Evolutionary conservation across 2,113 vertebrate genomes (phyloP), one percentile per base, ranked within the genome.

Genomic region (Prionailurus bengalensis): DNA sequence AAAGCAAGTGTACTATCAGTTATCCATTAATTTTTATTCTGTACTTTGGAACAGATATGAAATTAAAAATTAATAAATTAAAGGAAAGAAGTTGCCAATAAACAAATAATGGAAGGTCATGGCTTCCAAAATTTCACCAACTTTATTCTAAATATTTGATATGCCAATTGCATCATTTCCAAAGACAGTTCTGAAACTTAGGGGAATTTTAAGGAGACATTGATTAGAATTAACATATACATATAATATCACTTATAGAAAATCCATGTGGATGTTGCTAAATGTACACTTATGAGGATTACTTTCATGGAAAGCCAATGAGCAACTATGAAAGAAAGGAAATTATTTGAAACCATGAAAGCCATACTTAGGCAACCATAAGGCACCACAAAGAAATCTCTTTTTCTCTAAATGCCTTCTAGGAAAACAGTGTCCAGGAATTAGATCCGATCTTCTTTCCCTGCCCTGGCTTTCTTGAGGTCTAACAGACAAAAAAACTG

Each of bases 81-180:
- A 36, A 16, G 93, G 1, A 76, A 88, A 74, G 27, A 53, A 96
- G 31, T 85, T 93, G n/a, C 1, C 66, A 93, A 76, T 21, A 94
- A 39, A 19, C 36, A 96, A 27, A 68, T 51, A 55, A 53, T 71
- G 66, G 55, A 98, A 98, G 97, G 63, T 95, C 23, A 92, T 0
- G 92, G 12, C 14, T 83, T 45, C 21, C 45, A 23, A 42, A 94
- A 95, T 36, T 79, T 96, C 65, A 27, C 16, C 33, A 89, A 74
- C 6, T 16, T 91, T 36, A 89, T 86, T 96, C 29, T 92, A 94
- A 79, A 81, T 73, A 70, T 3, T 25, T 61, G 53, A 3, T 45
- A 51, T 33, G 2, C 23, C 45, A 31, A 71, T 80, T 21, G 89
- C 25, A 96, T 91, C 61, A 29, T 97, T 89, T 86, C 39, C 39